Evolutionary conservation across 2,113 vertebrate genomes (phyloP), one percentile per base, ranked within the genome.

Genomic region (Ophiodon elongatus): DNA sequence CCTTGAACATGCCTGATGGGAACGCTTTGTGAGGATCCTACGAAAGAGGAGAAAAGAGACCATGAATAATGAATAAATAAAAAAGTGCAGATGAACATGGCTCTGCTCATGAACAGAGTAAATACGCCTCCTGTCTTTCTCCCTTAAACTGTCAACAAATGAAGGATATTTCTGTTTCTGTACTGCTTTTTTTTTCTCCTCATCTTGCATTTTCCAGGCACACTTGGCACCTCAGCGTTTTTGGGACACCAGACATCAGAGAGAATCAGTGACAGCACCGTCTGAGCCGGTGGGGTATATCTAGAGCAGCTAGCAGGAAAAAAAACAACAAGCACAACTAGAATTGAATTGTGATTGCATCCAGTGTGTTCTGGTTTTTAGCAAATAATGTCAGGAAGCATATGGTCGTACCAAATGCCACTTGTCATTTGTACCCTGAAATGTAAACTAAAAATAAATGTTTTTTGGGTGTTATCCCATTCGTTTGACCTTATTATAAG

Each of bases 201-300:
- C 39, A n/a, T 73, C 19, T 41, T 45, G 17, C 60, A 25, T 43
- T 60, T 45, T 29, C 19, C 71, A 41, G 47, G 3, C 56, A 21
- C 80, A 45, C 11, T 21, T 50, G 11, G 57, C 43, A 50, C 54
- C 11, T 19, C 11, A 45, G 57, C 41, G 57, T 79, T 79, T 83
- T 73, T 4, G 71, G 47, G 33, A 62, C 62, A 33, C 4, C 71
- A 84, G 68, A 66, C 57, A 29, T 71, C 39, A 71, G 68, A 63
- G 82, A n/a, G 37, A 65, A 56, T 78, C 47, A 5, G 5, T 37
- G 67, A 82, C 70, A 50, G 45, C 80, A 17, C 54, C 31, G 10
- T 75, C 33, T 47, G 54, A 82, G 70, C 62, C 62, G 75, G 73
- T 2, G 45, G 47, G 15, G 14, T 82, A 84, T 67, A 73, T 84